A percentile compares a stretch with the other conserved stretches of the same genome.
Evolutionary conservation across 2,797 vertebrate species (phyloP).

Genomic region (Lemur catta): DNA sequence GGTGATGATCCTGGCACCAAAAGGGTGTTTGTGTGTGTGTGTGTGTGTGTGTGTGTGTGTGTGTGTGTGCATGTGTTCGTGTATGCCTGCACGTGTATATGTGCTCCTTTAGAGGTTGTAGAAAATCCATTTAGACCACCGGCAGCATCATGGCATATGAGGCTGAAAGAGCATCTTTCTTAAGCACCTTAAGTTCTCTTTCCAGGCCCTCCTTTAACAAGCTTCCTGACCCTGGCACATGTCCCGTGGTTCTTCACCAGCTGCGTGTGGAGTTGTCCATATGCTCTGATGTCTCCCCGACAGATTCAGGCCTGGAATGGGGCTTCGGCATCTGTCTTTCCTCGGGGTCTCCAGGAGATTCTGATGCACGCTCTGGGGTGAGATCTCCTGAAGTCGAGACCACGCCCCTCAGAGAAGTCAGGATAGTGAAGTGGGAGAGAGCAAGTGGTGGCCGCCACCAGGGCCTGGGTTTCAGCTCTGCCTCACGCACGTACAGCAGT

Average conservation of each 20-base stretch:
- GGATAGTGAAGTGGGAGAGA: neutral
- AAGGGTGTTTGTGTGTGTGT: neutral
- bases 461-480: neutral
- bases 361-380: neutral
- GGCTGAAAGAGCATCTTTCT: neutral
- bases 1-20: neutral
- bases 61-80: neutral
- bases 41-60: neutral
- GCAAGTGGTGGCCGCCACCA: neutral
- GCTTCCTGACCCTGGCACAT: neutral
- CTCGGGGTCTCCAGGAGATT: neutral
- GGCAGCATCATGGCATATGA: neutral
- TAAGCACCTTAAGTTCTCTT: neutral
- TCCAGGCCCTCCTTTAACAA: neutral
- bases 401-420: neutral
- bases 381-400: neutral
- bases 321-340: neutral
- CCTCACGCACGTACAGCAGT: rapidly evolving
- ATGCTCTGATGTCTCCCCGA: neutral
- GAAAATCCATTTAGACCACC: neutral
- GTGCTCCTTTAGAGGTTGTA: neutral
- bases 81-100: neutral
- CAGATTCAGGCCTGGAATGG: neutral
- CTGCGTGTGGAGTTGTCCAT: neutral
- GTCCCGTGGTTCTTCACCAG: neutral